These are phyloP conservation scores for Budorcas taxicolor DNA, from an alignment of 2,113 vertebrate genomes.

Conservation along the genomic window DNA sequence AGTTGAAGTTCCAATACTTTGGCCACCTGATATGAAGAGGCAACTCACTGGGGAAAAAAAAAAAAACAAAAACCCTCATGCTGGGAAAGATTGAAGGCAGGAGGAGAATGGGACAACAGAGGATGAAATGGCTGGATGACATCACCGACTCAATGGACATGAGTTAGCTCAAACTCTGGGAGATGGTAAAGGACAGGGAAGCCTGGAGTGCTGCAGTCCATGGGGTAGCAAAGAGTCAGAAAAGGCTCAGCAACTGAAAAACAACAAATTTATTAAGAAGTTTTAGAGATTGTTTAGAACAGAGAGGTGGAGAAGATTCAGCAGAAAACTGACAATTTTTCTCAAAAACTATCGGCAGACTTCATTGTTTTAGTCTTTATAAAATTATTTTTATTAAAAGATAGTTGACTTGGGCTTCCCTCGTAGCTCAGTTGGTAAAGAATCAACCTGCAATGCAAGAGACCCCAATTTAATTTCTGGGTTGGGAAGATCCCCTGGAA, in stretches of 20 bases:
- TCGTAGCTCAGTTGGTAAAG: neutral
- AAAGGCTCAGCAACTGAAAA: neutral
- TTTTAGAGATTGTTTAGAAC: neutral
- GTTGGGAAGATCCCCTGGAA: neutral
- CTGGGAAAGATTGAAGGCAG: neutral
- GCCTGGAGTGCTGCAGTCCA: neutral
- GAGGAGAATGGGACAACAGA: neutral
- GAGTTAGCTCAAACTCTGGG: neutral
- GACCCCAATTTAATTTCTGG: neutral
- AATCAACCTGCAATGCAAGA: neutral
- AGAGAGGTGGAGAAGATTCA: neutral
- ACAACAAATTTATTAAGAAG: neutral
- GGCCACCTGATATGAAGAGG: neutral
- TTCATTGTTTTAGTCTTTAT: neutral
- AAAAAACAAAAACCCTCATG: neutral
- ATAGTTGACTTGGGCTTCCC: neutral
- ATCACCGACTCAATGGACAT: neutral
- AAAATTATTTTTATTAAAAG: neutral
- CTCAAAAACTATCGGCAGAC: neutral
- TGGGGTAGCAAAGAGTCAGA: neutral
- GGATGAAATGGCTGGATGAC: neutral
- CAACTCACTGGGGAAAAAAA: neutral
- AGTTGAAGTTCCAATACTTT: neutral
- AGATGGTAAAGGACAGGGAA: neutral
- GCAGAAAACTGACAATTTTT: neutral